A percentile compares a stretch with the other conserved stretches of the same genome.
These are phyloP conservation scores for Muntiacus reevesi DNA, from an alignment of 2,113 vertebrate genomes.

Conservation along the genomic window DNA sequence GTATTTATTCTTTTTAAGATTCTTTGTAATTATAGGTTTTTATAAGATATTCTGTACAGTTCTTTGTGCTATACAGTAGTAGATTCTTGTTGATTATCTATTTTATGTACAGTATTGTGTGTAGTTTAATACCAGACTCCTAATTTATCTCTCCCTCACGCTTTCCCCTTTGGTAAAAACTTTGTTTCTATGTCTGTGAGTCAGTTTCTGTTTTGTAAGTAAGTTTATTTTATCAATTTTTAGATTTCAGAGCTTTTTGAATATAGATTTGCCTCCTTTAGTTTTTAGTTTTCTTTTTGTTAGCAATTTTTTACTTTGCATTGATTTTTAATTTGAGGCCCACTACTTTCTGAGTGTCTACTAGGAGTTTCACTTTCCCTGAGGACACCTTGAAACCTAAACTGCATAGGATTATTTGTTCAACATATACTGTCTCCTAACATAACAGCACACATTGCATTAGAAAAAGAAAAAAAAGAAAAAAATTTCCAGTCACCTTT, in stretches of 20 bases:
- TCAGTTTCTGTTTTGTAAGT: not conserved
- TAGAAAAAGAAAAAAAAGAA: not conserved
- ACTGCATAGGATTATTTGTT: not conserved
- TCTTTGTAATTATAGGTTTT: not conserved
- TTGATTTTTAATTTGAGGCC: not conserved
- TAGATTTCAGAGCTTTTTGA: not conserved
- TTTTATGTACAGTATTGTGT: not conserved
- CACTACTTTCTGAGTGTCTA: not conserved
- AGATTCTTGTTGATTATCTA: not conserved
- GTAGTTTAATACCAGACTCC: not conserved
- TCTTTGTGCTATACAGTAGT: not conserved
- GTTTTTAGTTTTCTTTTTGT: not conserved
- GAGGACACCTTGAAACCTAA: not conserved
- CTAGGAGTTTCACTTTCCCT: not conserved
- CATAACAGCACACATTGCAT: not conserved
- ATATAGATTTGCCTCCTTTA: not conserved
- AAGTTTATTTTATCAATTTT: not conserved
- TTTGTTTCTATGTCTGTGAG: not conserved
- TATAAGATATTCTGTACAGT: not conserved
- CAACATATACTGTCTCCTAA: not conserved
- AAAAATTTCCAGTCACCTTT: not conserved
- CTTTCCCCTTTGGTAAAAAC: not conserved
- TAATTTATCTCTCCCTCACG: not conserved
- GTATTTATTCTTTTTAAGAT: not conserved
- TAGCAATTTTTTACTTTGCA: not conserved